These are phyloP conservation scores for Coracias cyanogaster DNA, from an alignment of 2,797 vertebrate species.

Conservation along the genomic window DNA sequence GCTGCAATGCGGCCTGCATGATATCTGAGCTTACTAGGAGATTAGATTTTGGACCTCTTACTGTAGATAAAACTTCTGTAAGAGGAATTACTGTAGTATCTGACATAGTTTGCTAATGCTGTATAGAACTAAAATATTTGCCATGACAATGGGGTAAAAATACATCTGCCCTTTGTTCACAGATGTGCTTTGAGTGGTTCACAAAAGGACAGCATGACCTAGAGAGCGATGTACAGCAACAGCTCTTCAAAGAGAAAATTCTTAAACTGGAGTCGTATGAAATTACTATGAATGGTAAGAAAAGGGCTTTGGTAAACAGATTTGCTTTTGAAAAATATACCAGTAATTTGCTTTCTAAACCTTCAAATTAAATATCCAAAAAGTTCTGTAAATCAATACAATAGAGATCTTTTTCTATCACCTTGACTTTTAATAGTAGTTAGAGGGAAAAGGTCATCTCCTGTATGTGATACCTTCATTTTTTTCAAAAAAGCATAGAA, in stretches of 20 bases:
- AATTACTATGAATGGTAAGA: slow-evolving; percentile 98
- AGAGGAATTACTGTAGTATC: neutral
- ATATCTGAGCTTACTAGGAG: neutral
- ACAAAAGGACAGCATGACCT: slow-evolving; percentile 98
- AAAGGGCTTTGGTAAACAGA: neutral
- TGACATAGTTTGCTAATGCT: neutral
- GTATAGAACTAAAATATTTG: neutral
- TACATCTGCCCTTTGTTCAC: neutral
- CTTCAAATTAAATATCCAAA: neutral
- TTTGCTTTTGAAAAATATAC: neutral
- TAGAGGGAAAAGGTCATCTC: neutral
- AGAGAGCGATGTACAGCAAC: slow-evolving; percentile 97
- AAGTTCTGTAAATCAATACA: neutral
- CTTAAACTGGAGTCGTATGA: slow-evolving; percentile 97
- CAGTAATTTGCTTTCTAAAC: neutral
- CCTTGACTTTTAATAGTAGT: neutral
- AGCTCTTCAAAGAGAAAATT: slow-evolving; percentile 99
- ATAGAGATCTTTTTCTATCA: neutral
- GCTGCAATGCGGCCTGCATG: neutral
- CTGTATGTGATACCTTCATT: neutral
- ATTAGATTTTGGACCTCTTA: neutral
- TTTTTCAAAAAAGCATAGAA: neutral
- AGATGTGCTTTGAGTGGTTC: slow-evolving; percentile 99
- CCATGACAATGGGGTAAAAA: neutral
- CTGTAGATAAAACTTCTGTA: neutral